Percentiles rank a stretch among this genome's conserved stretches.
Conservation (phyloP, 2,888 invertebrate genomes). For the Eucriotettix oculatus region DNA sequence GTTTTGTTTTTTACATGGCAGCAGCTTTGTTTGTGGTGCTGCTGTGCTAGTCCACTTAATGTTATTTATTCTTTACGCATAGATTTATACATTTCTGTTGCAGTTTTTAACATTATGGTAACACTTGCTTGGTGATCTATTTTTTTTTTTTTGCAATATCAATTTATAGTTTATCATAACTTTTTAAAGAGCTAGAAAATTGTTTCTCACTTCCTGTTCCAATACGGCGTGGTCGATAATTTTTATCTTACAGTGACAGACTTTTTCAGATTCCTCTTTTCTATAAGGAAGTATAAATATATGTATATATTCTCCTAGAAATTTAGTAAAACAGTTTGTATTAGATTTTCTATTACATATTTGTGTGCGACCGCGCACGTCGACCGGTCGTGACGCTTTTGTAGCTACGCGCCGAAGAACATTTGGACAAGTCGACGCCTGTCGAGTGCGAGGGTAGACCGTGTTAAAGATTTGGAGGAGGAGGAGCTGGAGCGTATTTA, state of each 20-base stretch:
- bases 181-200: not conserved
- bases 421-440: not conserved
- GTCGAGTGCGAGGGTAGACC: not conserved
- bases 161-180: not conserved
- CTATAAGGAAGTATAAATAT: not conserved
- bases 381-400: not conserved
- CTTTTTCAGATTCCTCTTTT: not conserved
- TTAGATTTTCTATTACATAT: not conserved
- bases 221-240: not conserved
- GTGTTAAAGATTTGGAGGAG: not conserved
- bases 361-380: not conserved
- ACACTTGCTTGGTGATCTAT: not conserved
- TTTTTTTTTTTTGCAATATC: not conserved
- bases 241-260: not conserved
- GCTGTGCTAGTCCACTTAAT: not conserved
- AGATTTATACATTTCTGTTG: not conserved
- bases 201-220: not conserved
- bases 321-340: not conserved
- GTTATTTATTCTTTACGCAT: not conserved
- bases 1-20: not conserved
- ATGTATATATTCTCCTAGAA: conserved; percentile 1
- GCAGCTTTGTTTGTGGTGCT: not conserved
- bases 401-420: not conserved
- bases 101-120: not conserved
- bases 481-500: not conserved